These are phyloP conservation scores for Lipophrys pholis DNA, from an alignment of 2,113 vertebrate species.

Conservation along the genomic window DNA sequence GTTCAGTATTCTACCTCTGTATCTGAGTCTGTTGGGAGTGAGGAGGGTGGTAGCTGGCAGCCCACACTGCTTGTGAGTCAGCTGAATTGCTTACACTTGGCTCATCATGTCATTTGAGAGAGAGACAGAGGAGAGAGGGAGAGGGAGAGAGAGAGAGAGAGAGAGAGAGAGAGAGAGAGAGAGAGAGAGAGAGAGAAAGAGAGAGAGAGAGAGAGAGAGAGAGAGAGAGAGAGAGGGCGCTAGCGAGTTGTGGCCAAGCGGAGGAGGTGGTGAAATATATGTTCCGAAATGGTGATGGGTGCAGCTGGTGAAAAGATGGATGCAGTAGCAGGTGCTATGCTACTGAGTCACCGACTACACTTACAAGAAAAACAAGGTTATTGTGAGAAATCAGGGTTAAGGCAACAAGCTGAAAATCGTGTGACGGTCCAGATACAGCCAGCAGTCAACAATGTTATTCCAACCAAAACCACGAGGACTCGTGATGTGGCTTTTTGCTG, in stretches of 20 bases:
- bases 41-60: constrained; percentile 62
- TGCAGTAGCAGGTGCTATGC: constrained; percentile 41
- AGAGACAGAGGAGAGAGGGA: constrained; percentile 25
- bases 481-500: background rate
- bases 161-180: constrained; percentile 16
- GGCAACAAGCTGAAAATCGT: background rate
- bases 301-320: constrained; percentile 42
- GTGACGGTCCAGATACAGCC: too few relatives aligned
- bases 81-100: constrained; percentile 75
- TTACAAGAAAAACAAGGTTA: constrained; percentile 2
- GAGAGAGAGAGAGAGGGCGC: constrained; percentile 21
- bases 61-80: constrained; percentile 75
- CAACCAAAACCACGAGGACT: background rate
- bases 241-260: constrained; percentile 11
- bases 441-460: background rate
- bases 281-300: constrained; percentile 42
- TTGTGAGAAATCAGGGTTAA: background rate
- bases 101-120: constrained; percentile 67
- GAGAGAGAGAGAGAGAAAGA: constrained; percentile 38
- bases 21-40: constrained; percentile 31
- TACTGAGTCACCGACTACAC: constrained; percentile 10
- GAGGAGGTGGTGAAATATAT: constrained; percentile 42
- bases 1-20: constrained; percentile 36
- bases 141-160: constrained; percentile 28
- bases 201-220: constrained; percentile 8